Base-by-base conservation (phyloP, 1,140 invertebrate species). In the Zeugodacus cucurbitae region DNA sequence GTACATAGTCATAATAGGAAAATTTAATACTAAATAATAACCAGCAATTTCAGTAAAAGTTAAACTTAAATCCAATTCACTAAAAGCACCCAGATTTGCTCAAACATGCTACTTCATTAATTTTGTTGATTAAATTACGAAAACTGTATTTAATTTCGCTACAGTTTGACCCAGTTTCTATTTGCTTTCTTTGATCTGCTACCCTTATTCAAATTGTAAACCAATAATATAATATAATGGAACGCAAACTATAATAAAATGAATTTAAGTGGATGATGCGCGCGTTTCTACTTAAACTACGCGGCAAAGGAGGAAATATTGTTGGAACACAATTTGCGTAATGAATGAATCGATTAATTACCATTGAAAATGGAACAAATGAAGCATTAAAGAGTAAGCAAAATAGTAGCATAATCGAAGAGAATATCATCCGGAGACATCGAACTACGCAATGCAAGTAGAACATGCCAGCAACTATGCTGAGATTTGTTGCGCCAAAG, bases 331-430 rank as follows among this genome's bases (percentile, higher is more conserved):
- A 67, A 88, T 88, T 88, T 88, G 54, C 67, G 67, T 88, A 88
- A 88, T 88, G 88, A 88, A 88, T 87, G 67, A 88, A 82, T 74
- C 67, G 67, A 88, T 88, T 88, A 88, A 87, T 88, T 88, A 88
- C 70, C 59, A 87, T 87, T 82, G 88, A 88, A 88, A 64, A 88
- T 88, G 78, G 86, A 87, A 88, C 86, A 87, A 88, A 87, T 87
- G 86, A 48, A 85, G 87, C 64, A 37, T 11, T 86, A 17, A 54
- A 37, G 20, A 20, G 54, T 37, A 86, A 58, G 48, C 1, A n/a
- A n/a, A 10, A 59, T 20, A 59, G 26, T 5, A 57, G 17, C 22
- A 11, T 37, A 86, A 11, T 22, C 20, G 41, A 0, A 37, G 20
- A 48, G 22, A 17, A 82, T 82, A 26, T 82, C 4, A 10, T 54